A percentile compares a stretch with the other conserved stretches of the same genome.
Evolutionary conservation across 35 echinoderm and acorn worm species (phyloP).

Genomic region (Lytechinus pictus): DNA sequence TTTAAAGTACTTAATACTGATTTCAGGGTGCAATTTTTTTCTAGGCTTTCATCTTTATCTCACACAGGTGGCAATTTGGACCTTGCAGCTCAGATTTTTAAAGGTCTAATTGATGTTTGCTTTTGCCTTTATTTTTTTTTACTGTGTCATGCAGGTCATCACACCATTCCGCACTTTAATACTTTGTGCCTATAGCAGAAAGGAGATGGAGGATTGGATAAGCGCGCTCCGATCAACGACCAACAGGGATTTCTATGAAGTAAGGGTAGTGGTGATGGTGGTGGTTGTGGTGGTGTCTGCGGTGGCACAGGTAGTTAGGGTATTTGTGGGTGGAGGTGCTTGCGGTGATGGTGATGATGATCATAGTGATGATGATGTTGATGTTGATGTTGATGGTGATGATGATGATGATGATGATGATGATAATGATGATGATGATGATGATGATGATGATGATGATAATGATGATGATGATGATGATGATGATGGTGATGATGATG

Average conservation of each 20-base stretch:
- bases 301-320: background rate
- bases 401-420: too few relatives aligned
- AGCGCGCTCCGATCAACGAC: slow-evolving; percentile 85
- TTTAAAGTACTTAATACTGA: background rate
- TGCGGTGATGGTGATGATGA: background rate
- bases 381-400: slow-evolving; percentile 19
- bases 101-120: too few relatives aligned
- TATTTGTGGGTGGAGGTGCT: background rate
- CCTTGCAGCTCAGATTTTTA: too few relatives aligned
- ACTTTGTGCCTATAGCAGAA: slow-evolving; percentile 74
- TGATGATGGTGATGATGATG: too few relatives aligned
- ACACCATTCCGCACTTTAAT: slow-evolving; percentile 91
- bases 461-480: too few relatives aligned
- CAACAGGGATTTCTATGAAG: slow-evolving; percentile 97
- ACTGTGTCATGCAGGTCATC: slow-evolving; percentile 64
- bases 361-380: background rate
- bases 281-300: background rate
- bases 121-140: background rate
- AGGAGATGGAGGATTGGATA: slow-evolving; percentile 98
- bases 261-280: background rate
- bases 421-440: too few relatives aligned
- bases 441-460: too few relatives aligned
- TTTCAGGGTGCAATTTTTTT: too few relatives aligned
- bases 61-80: too few relatives aligned
- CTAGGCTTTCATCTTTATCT: too few relatives aligned